phyloP scores from a whole-genome alignment of 2,888 invertebrate genomes.

The Junonia oenone region DNA sequence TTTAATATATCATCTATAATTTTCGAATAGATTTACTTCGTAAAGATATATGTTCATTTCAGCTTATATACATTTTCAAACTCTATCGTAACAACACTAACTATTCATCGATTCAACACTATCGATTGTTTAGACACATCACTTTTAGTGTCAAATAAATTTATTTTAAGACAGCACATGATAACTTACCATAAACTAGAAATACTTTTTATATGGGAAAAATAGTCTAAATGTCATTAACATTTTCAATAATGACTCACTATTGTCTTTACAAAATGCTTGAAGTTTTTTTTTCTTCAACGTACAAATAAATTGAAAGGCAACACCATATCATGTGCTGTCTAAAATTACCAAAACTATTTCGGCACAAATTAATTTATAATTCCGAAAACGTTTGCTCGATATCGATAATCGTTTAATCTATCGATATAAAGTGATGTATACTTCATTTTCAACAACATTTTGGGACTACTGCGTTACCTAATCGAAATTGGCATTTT shows the following conservation, averaged over 20 bases:
- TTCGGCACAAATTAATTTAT: too few species aligned
- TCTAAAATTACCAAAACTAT: too few species aligned
- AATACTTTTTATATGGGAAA: too few species aligned
- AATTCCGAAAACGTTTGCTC: neutral
- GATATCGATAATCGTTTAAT: neutral
- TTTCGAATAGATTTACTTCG: constrained; percentile 13
- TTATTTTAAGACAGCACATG: neutral
- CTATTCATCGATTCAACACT: constrained; percentile 18
- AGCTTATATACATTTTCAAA: constrained; percentile 24
- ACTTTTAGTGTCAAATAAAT: constrained; percentile 4
- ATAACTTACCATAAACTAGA: too few species aligned
- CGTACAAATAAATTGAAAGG: too few species aligned
- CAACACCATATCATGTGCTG: too few species aligned
- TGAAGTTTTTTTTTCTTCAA: too few species aligned
- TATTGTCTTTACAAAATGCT: too few species aligned
- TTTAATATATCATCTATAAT: constrained; percentile 12
- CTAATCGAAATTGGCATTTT: constrained; percentile 2
- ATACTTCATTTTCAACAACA: neutral
- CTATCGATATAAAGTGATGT: neutral
- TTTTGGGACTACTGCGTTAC: constrained; percentile 14
- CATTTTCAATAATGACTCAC: too few species aligned
- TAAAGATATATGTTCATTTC: constrained; percentile 14
- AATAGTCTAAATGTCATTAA: too few species aligned
- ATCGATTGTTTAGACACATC: constrained; percentile 19
- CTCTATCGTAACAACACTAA: constrained; percentile 24